Conservation (phyloP, 2,113 vertebrate species). For the Xenopus borealis region DNA sequence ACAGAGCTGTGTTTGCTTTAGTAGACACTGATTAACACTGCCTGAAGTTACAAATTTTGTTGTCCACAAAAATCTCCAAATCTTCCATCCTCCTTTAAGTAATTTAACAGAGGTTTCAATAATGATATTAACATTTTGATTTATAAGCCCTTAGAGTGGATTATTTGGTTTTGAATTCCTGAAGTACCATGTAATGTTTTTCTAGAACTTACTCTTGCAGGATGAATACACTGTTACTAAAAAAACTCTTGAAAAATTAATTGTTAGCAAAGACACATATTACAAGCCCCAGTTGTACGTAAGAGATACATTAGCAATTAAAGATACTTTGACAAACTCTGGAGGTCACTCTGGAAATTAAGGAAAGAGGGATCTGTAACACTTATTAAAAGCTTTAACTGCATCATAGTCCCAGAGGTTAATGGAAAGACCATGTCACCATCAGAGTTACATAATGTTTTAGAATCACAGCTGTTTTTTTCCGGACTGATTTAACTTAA, state of each 20-base stretch:
- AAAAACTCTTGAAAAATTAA: not conserved
- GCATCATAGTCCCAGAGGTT: slow-evolving; percentile 21
- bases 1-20: too few relatives aligned
- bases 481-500: not conserved
- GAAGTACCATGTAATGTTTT: not conserved
- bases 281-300: not conserved
- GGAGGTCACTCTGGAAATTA: slow-evolving; percentile 10
- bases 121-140: not conserved
- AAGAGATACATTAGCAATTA: slow-evolving; percentile 10
- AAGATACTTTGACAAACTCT: slow-evolving; percentile 21
- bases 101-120: too few relatives aligned
- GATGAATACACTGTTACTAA: not conserved
- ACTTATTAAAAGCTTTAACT: slow-evolving; percentile 27
- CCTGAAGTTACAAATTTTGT: too few relatives aligned
- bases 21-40: too few relatives aligned
- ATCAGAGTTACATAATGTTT: not conserved
- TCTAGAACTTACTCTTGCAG: not conserved
- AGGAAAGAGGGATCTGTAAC: slow-evolving; percentile 26
- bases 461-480: slow-evolving; percentile 31
- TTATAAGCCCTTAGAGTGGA: not conserved
- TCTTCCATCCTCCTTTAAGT: too few relatives aligned
- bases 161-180: not conserved
- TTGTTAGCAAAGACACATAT: not conserved
- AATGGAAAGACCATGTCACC: slow-evolving; percentile 25
- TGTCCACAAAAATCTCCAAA: too few relatives aligned